Evolutionary conservation across 2,113 vertebrate species (phyloP).

Genomic region (Microcebus jonahi): DNA sequence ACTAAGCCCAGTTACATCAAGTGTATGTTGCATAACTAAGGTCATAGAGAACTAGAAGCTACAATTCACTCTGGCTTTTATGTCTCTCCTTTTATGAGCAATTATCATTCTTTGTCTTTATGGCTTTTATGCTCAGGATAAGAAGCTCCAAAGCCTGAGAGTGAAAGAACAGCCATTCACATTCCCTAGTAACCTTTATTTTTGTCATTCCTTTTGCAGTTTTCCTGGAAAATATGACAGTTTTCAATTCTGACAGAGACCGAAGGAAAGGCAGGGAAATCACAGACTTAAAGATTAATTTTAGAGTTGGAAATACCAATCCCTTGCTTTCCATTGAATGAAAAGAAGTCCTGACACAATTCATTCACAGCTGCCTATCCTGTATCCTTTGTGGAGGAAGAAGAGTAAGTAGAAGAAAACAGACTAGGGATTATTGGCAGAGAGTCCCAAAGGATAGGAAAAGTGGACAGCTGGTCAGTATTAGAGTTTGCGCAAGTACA

Average conservation of each 20-base stretch:
- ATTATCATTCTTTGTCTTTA: slow-evolving; percentile 33
- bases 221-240: slow-evolving; percentile 35
- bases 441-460: not conserved
- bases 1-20: slow-evolving; percentile 26
- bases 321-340: not conserved
- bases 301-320: not conserved
- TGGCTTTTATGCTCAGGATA: slow-evolving; percentile 49
- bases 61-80: slow-evolving; percentile 49
- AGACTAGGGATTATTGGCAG: not conserved
- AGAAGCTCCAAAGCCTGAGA: not conserved
- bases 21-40: slow-evolving; percentile 51
- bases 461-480: not conserved
- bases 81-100: slow-evolving; percentile 38
- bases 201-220: slow-evolving; percentile 36
- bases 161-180: not conserved
- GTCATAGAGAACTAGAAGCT: not conserved
- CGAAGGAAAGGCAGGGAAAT: not conserved
- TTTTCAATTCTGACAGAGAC: slow-evolving; percentile 9
- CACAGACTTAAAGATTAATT: not conserved
- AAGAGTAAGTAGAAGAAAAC: not conserved
- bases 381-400: not conserved
- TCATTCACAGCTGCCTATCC: not conserved
- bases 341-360: not conserved
- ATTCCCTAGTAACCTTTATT: slow-evolving; percentile 3
- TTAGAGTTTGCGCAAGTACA: not conserved